phyloP scores from a whole-genome alignment of 2,888 invertebrate species.

The Eretmocerus hayati region DNA sequence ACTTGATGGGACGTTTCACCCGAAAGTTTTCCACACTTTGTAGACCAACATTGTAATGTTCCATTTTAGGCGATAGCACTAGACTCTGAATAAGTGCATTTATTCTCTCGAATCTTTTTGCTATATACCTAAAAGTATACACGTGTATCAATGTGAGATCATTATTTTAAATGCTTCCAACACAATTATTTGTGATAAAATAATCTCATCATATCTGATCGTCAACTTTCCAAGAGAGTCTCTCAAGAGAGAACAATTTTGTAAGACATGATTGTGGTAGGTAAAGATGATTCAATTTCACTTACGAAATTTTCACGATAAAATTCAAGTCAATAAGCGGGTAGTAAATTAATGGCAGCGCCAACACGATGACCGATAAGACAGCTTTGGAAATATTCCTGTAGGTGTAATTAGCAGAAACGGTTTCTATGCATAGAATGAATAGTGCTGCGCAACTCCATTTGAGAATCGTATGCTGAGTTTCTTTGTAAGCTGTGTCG shows the following conservation, averaged over 20 bases:
- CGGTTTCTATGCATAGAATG: neutral
- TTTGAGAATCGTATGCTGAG: neutral
- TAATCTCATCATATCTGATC: neutral
- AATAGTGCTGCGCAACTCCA: neutral
- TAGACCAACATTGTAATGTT: too few relatives aligned
- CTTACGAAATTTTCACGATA: constrained; percentile 5
- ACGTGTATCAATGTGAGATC: too few relatives aligned
- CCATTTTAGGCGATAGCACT: neutral
- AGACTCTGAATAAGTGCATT: constrained; percentile 12
- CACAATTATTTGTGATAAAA: constrained; percentile 10
- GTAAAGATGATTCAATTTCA: too few relatives aligned
- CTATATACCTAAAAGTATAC: too few relatives aligned
- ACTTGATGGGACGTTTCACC: too few relatives aligned
- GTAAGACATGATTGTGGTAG: too few relatives aligned
- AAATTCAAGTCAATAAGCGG: constrained; percentile 7
- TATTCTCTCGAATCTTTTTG: constrained; percentile 14
- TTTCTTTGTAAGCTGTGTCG: neutral
- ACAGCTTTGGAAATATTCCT: neutral
- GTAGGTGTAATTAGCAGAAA: neutral
- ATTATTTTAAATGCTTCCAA: too few relatives aligned
- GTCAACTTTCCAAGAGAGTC: too few relatives aligned
- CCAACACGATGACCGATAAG: neutral
- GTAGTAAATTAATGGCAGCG: constrained; percentile 3
- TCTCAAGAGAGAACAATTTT: too few relatives aligned
- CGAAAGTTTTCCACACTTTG: too few relatives aligned